Evolutionary conservation across 2,113 vertebrate genomes (phyloP).

Genomic region (Ciconia stormi): DNA sequence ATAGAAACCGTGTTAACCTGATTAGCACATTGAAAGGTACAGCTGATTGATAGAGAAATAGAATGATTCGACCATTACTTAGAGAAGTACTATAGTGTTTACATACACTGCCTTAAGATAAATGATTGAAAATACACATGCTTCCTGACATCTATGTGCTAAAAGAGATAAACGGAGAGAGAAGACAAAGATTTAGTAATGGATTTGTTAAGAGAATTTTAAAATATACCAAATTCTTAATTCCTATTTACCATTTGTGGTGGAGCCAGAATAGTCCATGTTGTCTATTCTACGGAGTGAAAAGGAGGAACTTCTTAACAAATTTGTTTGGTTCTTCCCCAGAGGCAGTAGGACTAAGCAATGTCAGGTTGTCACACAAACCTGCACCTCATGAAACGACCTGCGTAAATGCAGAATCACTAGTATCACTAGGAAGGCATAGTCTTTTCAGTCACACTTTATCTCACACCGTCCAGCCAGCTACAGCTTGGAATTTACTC

Average conservation of each 20-base stretch:
- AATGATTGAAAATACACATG: background rate
- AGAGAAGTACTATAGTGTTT: background rate
- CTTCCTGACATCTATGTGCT: background rate
- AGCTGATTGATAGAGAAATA: background rate
- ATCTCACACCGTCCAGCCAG: background rate
- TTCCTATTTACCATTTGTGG: background rate
- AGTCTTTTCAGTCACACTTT: background rate
- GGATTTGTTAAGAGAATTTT: background rate
- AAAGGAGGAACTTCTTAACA: background rate
- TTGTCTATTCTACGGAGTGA: background rate
- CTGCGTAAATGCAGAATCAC: background rate
- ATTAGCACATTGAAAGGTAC: background rate
- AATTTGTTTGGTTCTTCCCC: background rate
- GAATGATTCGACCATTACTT: background rate
- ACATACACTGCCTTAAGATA: background rate
- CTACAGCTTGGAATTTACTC: background rate
- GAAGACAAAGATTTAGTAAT: background rate
- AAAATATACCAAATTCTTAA: background rate
- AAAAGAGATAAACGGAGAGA: background rate
- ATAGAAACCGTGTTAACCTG: background rate
- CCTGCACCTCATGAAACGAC: background rate
- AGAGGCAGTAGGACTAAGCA: background rate
- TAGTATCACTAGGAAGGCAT: background rate
- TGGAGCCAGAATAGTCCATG: background rate
- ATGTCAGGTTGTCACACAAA: background rate